Evolutionary conservation across 1,140 invertebrate species (phyloP).

Genomic region (Drosophila asahinai): DNA sequence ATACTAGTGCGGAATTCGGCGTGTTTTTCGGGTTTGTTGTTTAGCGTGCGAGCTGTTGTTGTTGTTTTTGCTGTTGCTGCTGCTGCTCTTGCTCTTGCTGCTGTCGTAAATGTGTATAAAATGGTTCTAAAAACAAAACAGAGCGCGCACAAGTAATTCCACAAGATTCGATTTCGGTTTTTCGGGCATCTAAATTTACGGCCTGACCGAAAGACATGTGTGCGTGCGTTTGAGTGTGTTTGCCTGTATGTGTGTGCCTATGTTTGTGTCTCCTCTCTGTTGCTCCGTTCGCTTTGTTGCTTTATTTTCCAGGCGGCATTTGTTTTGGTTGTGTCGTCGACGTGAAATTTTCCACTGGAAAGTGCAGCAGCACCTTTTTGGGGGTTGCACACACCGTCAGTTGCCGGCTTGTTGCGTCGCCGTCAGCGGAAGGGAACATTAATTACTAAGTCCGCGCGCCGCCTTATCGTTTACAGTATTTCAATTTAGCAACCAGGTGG

Average conservation of each 20-base stretch:
- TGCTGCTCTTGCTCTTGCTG: conserved; percentile 28
- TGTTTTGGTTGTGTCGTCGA: conserved; percentile 52
- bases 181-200: conserved; percentile 56
- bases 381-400: conserved; percentile 31
- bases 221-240: conserved; percentile 5
- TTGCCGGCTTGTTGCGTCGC: conserved; percentile 52
- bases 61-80: conserved; percentile 25
- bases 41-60: conserved; percentile 18
- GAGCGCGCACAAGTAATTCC: conserved; percentile 35
- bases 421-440: conserved; percentile 27
- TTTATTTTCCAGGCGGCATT: conserved; percentile 46
- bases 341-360: conserved; percentile 53
- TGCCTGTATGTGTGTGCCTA: conserved; percentile 3
- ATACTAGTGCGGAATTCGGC: conserved; percentile 13
- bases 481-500: conserved; percentile 51
- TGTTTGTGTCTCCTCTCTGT: conserved; percentile 20
- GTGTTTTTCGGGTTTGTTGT: conserved; percentile 47
- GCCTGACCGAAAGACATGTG: conserved; percentile 45
- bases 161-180: conserved; percentile 25
- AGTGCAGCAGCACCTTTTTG: conserved; percentile 38
- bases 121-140: conserved; percentile 66
- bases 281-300: conserved; percentile 30
- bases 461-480: conserved; percentile 55
- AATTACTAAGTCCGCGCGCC: conserved; percentile 34
- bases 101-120: conserved; percentile 35